These are phyloP conservation scores for Drosophila longiperda DNA, from an alignment of 2,888 invertebrate genomes.

Conservation along the genomic window DNA sequence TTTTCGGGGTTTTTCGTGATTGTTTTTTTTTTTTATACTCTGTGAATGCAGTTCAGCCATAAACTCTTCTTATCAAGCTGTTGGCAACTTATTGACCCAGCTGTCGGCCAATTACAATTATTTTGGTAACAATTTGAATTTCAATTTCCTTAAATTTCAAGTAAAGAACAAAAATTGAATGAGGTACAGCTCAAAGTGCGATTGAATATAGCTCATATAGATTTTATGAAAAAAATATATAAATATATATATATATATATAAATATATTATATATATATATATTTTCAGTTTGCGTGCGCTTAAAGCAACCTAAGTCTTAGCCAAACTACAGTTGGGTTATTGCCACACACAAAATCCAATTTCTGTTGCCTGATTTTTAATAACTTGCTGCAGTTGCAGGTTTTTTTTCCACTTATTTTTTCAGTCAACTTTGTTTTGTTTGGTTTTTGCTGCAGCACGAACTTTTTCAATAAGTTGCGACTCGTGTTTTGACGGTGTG, in stretches of 20 bases:
- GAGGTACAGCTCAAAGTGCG: neutral
- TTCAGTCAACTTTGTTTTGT: neutral
- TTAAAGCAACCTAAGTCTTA: neutral
- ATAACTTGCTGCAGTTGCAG: conserved; percentile 50
- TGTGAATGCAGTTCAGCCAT: neutral
- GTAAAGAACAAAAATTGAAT: neutral
- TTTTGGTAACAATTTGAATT: neutral
- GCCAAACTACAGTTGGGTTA: conserved; percentile 7
- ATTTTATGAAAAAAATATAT: neutral
- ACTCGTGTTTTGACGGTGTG: conserved; percentile 46
- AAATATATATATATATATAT: neutral
- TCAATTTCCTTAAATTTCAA: neutral
- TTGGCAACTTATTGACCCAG: neutral
- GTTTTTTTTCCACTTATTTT: conserved; percentile 7
- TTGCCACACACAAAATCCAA: conserved; percentile 38
- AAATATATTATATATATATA: neutral
- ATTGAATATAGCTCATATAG: neutral
- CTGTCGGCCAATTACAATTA: neutral
- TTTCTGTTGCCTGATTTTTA: conserved; percentile 52
- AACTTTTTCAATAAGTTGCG: conserved; percentile 76
- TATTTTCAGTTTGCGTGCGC: neutral
- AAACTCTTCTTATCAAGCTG: neutral
- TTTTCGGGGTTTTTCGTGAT: neutral
- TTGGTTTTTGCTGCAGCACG: conserved; percentile 48
- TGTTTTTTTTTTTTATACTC: neutral